Evolutionary conservation across 2,797 vertebrate species (phyloP).

Genomic region (Nannoperca australis): DNA sequence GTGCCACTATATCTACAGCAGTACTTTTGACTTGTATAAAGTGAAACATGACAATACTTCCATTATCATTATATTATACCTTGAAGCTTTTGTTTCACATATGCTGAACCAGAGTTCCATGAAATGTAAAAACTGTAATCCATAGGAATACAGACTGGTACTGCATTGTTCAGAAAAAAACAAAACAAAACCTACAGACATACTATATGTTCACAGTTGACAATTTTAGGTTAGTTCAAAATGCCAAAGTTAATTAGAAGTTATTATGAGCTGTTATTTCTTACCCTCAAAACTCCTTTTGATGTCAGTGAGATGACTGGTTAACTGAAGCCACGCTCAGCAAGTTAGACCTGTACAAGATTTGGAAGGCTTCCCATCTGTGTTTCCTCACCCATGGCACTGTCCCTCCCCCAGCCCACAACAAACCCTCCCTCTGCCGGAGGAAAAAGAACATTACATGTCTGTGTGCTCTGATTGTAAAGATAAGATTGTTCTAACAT

Average conservation of each 20-base stretch:
- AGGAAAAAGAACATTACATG: slow-evolving; percentile 18
- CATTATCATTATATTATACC: not conserved
- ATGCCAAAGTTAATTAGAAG: not conserved
- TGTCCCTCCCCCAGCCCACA: slow-evolving; percentile 6
- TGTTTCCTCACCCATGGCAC: slow-evolving; percentile 24
- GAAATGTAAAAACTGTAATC: not conserved
- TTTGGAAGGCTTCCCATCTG: slow-evolving; percentile 7
- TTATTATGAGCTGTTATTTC: not conserved
- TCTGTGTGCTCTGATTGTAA: not conserved
- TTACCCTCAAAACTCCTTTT: slow-evolving; percentile 52
- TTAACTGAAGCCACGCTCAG: slow-evolving; percentile 38
- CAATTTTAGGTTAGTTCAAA: not conserved
- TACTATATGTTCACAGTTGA: not conserved
- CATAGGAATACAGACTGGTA: not conserved
- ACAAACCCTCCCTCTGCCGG: slow-evolving; percentile 68
- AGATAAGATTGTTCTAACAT: not conserved
- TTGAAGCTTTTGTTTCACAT: not conserved
- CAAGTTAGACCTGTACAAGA: slow-evolving; percentile 58
- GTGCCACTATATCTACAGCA: slow-evolving; percentile 4
- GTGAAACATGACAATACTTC: not conserved
- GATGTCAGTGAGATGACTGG: not conserved
- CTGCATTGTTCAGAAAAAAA: not conserved
- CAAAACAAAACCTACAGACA: not conserved
- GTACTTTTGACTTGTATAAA: not conserved
- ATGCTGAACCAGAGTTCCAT: not conserved